phyloP scores from a whole-genome alignment of 1,140 invertebrate species.

The Lysiphlebus fabarum region DNA sequence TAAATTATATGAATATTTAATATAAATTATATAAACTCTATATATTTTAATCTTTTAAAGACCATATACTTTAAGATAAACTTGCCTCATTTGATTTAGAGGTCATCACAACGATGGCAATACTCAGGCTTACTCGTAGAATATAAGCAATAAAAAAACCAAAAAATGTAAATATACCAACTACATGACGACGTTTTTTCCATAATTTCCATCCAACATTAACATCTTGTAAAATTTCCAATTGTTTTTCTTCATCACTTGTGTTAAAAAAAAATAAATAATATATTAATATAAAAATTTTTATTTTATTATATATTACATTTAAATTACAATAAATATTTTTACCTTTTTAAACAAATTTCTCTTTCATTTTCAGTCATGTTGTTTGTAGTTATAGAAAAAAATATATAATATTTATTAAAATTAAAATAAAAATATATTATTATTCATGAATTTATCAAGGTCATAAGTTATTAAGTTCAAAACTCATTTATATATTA shows the following conservation, averaged over 20 bases:
- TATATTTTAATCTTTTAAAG: background rate
- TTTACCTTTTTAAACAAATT: no score
- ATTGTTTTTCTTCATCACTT: background rate
- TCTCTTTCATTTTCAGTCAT: no score
- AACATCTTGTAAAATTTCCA: conserved; percentile 51
- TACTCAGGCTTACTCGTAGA: conserved; percentile 84
- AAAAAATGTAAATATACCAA: conserved; percentile 76
- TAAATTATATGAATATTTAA: background rate
- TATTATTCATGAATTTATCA: no score
- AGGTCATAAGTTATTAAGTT: no score
- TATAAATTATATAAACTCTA: conserved; percentile 3
- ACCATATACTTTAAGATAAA: conserved; percentile 14
- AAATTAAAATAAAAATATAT: no score
- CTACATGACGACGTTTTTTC: conserved; percentile 66
- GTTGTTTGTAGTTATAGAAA: no score
- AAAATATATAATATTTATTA: no score
- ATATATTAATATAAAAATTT: no score
- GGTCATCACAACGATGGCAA: conserved; percentile 87
- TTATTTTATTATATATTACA: no score
- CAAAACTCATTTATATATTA: no score
- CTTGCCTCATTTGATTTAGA: conserved; percentile 60
- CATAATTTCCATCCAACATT: conserved; percentile 65
- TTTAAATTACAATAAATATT: no score
- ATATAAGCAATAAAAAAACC: conserved; percentile 88
- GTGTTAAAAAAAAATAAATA: no score